phyloP scores from a whole-genome alignment of 2,888 invertebrate species.

The Acleris sparsana region DNA sequence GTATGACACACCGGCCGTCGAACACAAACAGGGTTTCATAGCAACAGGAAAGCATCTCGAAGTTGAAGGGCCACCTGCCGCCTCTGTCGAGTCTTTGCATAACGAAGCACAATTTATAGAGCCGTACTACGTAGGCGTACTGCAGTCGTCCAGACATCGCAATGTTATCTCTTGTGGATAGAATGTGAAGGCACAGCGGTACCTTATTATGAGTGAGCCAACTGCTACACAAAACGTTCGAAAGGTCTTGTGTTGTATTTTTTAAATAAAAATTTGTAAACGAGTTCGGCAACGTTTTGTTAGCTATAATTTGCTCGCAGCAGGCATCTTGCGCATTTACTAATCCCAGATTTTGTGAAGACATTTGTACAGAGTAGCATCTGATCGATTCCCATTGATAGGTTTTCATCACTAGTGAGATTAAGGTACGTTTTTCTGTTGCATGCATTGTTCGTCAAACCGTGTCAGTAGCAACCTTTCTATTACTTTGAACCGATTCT shows the following conservation, averaged over 20 bases:
- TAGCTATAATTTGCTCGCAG: not conserved
- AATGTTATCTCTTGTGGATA: conserved; percentile 35
- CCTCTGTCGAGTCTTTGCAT: conserved; percentile 58
- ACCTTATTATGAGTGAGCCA: conserved; percentile 34
- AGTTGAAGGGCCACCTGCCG: conserved; percentile 67
- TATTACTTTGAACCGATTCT: conserved; percentile 8
- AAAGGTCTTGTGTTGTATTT: not conserved
- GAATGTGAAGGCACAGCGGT: conserved; percentile 35
- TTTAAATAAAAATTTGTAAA: not conserved
- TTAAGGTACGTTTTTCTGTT: conserved; percentile 11
- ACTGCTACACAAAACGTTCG: conserved; percentile 3
- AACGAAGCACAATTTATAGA: conserved; percentile 76
- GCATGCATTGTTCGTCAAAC: conserved; percentile 18
- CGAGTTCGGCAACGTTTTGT: not conserved
- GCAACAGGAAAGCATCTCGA: conserved; percentile 46
- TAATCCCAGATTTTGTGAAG: not conserved
- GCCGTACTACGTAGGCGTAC: conserved; percentile 50
- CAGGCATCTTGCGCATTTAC: not conserved
- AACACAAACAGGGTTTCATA: conserved; percentile 44
- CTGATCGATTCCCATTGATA: conserved; percentile 18
- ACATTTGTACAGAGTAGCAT: conserved; percentile 4
- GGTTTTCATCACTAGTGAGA: conserved; percentile 6
- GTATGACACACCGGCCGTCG: conserved; percentile 12
- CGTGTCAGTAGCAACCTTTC: conserved; percentile 22
- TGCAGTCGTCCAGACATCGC: conserved; percentile 37